Conservation (phyloP, 2,113 vertebrate genomes). For the Rhinopomastus cyanomelas region DNA sequence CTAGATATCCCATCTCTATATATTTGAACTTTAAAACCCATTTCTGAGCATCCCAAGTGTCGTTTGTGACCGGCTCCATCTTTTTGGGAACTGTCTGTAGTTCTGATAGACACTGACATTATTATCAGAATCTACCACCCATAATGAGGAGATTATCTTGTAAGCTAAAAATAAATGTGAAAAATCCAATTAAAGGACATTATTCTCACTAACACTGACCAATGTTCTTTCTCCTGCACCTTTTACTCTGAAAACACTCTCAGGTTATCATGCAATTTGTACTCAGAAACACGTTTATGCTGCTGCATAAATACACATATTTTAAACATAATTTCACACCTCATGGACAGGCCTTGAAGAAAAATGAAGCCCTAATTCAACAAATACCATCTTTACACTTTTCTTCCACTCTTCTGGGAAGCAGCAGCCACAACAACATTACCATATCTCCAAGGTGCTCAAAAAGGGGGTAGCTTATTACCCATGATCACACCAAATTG, state of each 20-base stretch:
- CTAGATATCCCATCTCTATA: background rate
- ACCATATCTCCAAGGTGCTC: background rate
- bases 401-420: background rate
- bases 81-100: background rate
- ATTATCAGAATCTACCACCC: background rate
- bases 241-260: background rate
- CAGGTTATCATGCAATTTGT: background rate
- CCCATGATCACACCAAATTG: background rate
- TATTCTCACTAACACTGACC: background rate
- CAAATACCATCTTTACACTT: background rate
- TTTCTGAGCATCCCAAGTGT: background rate
- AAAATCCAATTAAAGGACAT: constrained; percentile 8
- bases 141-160: constrained; percentile 36
- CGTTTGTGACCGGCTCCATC: background rate
- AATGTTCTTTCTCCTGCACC: background rate
- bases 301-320: background rate
- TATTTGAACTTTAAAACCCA: background rate
- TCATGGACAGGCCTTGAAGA: background rate
- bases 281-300: background rate
- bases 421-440: background rate
- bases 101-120: background rate
- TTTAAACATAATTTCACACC: background rate
- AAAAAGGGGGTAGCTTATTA: background rate
- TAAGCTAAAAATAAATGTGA: constrained; percentile 24
- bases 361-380: background rate